Evolutionary conservation across 2,888 invertebrate species (phyloP).

Genomic region (Camponotus fellah): DNA sequence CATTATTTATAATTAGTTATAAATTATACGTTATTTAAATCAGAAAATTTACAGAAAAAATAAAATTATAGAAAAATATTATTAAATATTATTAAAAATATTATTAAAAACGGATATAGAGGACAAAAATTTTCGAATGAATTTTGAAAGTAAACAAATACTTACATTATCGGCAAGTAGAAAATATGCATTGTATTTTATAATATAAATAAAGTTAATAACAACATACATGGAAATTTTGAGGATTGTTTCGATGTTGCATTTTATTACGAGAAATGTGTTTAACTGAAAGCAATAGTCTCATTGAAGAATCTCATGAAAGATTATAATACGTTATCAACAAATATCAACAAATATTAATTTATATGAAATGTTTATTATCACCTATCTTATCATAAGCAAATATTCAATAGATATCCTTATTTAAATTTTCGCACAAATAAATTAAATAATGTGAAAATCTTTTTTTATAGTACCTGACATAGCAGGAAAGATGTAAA

Average conservation of each 20-base stretch:
- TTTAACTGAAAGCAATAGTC: constrained; percentile 28
- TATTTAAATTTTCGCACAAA: neutral
- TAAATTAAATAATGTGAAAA: constrained; percentile 11
- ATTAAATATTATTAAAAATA: neutral
- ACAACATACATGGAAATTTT: neutral
- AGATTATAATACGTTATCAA: neutral
- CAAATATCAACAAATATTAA: neutral
- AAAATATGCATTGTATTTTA: constrained; percentile 38
- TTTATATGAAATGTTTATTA: neutral
- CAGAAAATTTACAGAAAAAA: neutral
- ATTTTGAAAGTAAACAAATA: neutral
- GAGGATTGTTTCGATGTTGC: neutral
- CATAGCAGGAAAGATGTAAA: constrained; percentile 28
- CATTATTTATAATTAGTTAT: neutral
- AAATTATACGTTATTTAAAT: neutral
- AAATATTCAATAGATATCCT: neutral
- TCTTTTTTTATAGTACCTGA: constrained; percentile 27
- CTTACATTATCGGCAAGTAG: constrained; percentile 31
- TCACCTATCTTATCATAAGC: neutral
- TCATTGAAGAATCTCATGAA: too few relatives aligned
- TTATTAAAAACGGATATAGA: neutral
- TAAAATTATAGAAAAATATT: neutral
- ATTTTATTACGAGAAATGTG: constrained; percentile 6
- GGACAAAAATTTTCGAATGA: neutral
- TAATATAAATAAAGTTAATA: constrained; percentile 28